Evolutionary conservation across 2,797 vertebrate species (phyloP).

Genomic region (Amblyopsis hoosieri): DNA sequence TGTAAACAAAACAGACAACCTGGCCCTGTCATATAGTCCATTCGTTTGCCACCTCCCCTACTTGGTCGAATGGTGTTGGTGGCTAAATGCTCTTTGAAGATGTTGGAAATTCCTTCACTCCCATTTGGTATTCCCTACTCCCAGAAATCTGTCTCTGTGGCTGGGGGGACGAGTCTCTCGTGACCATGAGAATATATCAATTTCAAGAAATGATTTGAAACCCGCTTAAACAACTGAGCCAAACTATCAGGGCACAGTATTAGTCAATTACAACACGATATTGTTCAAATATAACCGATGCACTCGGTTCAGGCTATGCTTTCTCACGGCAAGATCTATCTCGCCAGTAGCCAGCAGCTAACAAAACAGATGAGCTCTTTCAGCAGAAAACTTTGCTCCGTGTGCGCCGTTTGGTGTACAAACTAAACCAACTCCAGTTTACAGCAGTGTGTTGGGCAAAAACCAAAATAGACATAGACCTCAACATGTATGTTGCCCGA

Average conservation of each 20-base stretch:
- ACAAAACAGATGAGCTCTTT: slow-evolving; percentile 74
- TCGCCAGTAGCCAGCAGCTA: slow-evolving; percentile 55
- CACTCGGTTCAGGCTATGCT: slow-evolving; percentile 4
- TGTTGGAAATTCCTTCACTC: slow-evolving; percentile 68
- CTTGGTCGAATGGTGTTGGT: slow-evolving; percentile 45
- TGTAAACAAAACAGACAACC: slow-evolving; percentile 33
- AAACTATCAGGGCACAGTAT: slow-evolving; percentile 22
- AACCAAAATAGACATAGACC: slow-evolving; percentile 41
- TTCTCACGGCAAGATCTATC: slow-evolving; percentile 17
- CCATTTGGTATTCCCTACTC: slow-evolving; percentile 58
- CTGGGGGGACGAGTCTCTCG: slow-evolving; percentile 57
- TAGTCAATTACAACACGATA: slow-evolving; percentile 5
- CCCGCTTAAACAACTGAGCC: slow-evolving; percentile 49
- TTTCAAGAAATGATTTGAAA: slow-evolving; percentile 25
- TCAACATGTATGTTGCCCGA: slow-evolving; percentile 36
- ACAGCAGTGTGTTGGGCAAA: slow-evolving; percentile 56
- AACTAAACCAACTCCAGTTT: slow-evolving; percentile 70
- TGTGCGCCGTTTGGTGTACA: slow-evolving; percentile 65
- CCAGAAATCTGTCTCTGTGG: slow-evolving; percentile 52
- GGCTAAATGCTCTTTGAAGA: slow-evolving; percentile 60
- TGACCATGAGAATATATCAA: slow-evolving; percentile 59
- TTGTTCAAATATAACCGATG: background rate
- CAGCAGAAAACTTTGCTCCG: slow-evolving; percentile 71
- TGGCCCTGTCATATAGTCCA: slow-evolving; percentile 53
- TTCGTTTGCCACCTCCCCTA: slow-evolving; percentile 46